These are phyloP conservation scores for Takifugu ocellatus DNA, from an alignment of 2,797 vertebrate genomes.

Conservation along the genomic window DNA sequence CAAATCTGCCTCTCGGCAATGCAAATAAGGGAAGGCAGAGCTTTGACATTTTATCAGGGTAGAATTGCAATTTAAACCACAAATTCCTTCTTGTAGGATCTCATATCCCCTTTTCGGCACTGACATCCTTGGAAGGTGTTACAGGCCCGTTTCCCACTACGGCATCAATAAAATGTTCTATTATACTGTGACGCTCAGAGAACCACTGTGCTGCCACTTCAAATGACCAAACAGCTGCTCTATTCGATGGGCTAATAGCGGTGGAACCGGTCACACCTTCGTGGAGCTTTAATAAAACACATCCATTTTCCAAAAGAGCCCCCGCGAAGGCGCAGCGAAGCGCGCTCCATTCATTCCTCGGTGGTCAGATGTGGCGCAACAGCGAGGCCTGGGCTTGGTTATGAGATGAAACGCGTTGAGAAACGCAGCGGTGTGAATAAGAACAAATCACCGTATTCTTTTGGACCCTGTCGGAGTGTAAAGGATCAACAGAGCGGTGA, in stretches of 20 bases:
- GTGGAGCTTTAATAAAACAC: conserved; percentile 36
- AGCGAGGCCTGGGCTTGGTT: conserved; percentile 48
- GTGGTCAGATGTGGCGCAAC: conserved; percentile 45
- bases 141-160: conserved; percentile 6
- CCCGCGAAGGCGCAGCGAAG: conserved; percentile 9
- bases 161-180: conserved; percentile 32
- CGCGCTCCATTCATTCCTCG: conserved; percentile 37
- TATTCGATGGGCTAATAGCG: conserved; percentile 42
- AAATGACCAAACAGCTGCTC: conserved; percentile 40
- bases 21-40: not conserved
- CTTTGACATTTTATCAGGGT: too few relatives aligned
- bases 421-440: conserved; percentile 42
- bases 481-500: conserved; percentile 54
- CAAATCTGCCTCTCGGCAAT: not conserved
- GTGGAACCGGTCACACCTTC: conserved; percentile 39
- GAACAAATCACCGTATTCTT: conserved; percentile 9
- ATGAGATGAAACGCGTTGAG: conserved; percentile 36
- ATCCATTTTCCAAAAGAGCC: conserved; percentile 40
- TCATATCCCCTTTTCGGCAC: not conserved
- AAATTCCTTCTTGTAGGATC: not conserved
- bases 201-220: not conserved
- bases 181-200: not conserved
- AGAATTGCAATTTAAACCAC: not conserved
- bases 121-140: too few relatives aligned
- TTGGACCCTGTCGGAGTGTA: conserved; percentile 45